A percentile compares a stretch with the other conserved stretches of the same genome.
Evolutionary conservation across 2,888 invertebrate genomes (phyloP).

Genomic region (Drosophila differens): DNA sequence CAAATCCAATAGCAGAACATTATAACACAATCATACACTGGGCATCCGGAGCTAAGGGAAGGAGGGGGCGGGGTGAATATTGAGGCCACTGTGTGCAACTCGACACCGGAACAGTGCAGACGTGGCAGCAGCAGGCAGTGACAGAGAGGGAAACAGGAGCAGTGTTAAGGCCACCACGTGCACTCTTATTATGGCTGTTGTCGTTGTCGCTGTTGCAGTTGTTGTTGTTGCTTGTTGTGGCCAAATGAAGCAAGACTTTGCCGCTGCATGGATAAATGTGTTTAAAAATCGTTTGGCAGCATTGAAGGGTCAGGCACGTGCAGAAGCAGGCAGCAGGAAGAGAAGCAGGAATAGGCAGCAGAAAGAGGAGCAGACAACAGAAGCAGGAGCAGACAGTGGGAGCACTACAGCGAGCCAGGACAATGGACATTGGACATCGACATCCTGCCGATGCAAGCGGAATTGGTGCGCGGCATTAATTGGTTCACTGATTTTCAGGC

Average conservation of each 20-base stretch:
- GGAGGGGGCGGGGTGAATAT: constrained; percentile 15
- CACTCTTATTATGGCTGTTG: constrained; percentile 27
- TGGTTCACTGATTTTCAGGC: constrained; percentile 76
- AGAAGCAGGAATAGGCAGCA: constrained; percentile 13
- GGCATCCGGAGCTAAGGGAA: constrained; percentile 25
- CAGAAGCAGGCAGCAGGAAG: constrained; percentile 16
- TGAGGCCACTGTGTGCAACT: constrained; percentile 67
- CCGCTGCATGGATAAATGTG: constrained; percentile 54
- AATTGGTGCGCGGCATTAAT: constrained; percentile 67
- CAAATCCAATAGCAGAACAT: too few species aligned
- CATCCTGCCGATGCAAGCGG: constrained; percentile 56
- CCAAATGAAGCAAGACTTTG: constrained; percentile 45
- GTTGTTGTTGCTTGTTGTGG: constrained; percentile 21
- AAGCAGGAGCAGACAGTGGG: constrained; percentile 15
- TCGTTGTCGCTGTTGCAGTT: background rate
- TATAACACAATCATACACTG: constrained; percentile 69
- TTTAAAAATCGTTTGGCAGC: constrained; percentile 70
- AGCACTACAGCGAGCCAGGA: constrained; percentile 20
- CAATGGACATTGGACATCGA: constrained; percentile 71
- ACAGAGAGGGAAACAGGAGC: background rate
- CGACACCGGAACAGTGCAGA: constrained; percentile 79
- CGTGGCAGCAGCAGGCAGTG: constrained; percentile 13
- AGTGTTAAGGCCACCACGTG: constrained; percentile 38
- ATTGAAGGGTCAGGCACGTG: constrained; percentile 67
- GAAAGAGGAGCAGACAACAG: constrained; percentile 12